A percentile compares a stretch with the other conserved stretches of the same genome.
phyloP scores from a whole-genome alignment of 2,113 vertebrate species.

The Papio anubis region DNA sequence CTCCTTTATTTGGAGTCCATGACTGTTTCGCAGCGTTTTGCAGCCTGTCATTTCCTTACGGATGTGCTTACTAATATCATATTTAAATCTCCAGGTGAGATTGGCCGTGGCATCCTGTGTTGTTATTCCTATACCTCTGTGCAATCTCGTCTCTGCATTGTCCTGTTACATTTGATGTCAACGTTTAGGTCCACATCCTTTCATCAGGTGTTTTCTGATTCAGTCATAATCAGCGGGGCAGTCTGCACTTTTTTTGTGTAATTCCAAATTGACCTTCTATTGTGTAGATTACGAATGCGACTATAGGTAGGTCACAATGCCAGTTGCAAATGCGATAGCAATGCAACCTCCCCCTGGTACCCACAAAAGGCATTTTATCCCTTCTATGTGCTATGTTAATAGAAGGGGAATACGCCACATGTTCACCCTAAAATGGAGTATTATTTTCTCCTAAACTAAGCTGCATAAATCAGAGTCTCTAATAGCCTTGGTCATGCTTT shows the following conservation, averaged over 20 bases:
- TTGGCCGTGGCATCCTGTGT: rapidly evolving
- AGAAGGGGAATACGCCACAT: neutral
- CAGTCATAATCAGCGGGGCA: neutral
- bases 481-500: neutral
- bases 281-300: neutral
- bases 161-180: rapidly evolving
- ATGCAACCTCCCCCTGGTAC: neutral
- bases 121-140: neutral
- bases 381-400: neutral
- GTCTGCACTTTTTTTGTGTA: neutral
- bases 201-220: neutral
- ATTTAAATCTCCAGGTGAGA: neutral
- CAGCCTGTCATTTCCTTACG: neutral
- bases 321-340: neutral
- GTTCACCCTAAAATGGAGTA: neutral
- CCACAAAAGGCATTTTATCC: rapidly evolving
- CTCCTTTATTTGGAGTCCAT: neutral
- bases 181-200: neutral
- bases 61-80: rapidly evolving
- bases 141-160: rapidly evolving
- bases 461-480: neutral
- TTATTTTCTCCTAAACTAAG: neutral
- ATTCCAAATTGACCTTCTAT: neutral
- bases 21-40: neutral
- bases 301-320: neutral